Evolutionary conservation across 1,140 invertebrate species (phyloP).

Genomic region (Drosophila mojavensis): DNA sequence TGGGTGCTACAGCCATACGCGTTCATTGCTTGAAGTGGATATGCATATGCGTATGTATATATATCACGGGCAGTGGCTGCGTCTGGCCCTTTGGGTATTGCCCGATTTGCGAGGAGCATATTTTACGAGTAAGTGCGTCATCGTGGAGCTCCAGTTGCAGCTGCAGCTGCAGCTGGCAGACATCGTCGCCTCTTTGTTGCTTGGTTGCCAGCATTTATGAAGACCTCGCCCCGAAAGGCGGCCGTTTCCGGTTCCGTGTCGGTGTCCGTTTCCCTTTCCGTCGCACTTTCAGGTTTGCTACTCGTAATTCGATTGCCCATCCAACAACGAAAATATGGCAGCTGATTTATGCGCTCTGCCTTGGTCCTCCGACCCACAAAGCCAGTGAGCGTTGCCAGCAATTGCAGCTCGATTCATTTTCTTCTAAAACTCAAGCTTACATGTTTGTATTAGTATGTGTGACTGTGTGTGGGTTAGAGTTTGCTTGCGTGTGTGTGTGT

Average conservation of each 20-base stretch:
- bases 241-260: conserved; percentile 47
- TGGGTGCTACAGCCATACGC: background rate
- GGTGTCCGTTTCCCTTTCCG: conserved; percentile 39
- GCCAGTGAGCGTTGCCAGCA: conserved; percentile 1
- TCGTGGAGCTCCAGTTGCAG: conserved; percentile 1
- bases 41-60: conserved; percentile 2
- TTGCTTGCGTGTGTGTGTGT: no score
- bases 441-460: background rate
- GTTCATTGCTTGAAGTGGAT: background rate
- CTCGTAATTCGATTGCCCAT: conserved; percentile 70
- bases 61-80: background rate
- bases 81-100: conserved; percentile 10
- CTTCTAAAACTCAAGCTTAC: background rate
- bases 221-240: conserved; percentile 35
- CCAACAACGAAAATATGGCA: conserved; percentile 49
- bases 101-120: conserved; percentile 20
- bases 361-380: conserved; percentile 39
- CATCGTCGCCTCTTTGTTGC: conserved; percentile 21
- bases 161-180: conserved; percentile 14
- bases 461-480: background rate
- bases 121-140: conserved; percentile 18
- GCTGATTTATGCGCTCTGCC: conserved; percentile 46
- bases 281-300: conserved; percentile 57
- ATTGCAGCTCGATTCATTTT: conserved; percentile 8
- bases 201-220: conserved; percentile 64